phyloP scores from a whole-genome alignment of 92 coral and sea anemone genomes.

The Bergia puertoricense region DNA sequence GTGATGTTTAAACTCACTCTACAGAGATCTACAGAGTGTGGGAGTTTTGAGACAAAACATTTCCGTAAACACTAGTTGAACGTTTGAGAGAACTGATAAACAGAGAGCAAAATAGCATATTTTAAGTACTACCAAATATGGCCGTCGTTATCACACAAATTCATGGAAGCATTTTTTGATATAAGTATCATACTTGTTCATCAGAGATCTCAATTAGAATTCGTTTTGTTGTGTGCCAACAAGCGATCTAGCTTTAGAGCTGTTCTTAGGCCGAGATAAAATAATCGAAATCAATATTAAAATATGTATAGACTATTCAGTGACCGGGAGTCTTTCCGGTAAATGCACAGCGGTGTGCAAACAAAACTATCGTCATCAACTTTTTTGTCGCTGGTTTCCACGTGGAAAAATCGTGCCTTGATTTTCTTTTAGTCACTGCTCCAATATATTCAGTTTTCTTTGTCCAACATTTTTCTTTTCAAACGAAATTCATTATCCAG shows the following conservation, averaged over 20 bases:
- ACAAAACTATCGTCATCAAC: neutral
- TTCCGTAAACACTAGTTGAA: conserved; percentile 1
- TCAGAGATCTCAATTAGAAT: neutral
- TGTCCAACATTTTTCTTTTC: neutral
- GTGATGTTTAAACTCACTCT: neutral
- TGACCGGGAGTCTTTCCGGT: neutral
- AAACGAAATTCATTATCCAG: neutral
- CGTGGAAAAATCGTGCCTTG: conserved; percentile 3
- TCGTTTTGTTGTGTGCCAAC: neutral
- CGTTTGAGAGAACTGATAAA: neutral
- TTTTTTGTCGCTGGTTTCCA: neutral
- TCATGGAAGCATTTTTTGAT: neutral
- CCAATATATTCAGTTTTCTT: neutral
- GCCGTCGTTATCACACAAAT: neutral
- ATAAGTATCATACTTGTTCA: neutral
- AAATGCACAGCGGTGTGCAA: neutral
- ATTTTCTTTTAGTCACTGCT: neutral
- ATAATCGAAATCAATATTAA: neutral
- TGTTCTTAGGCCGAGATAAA: neutral
- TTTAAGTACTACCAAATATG: neutral
- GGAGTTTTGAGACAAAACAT: conserved; percentile 17
- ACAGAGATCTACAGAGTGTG: neutral
- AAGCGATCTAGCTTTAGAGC: neutral
- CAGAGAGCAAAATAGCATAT: neutral
- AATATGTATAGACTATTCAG: neutral